phyloP scores from a whole-genome alignment of 2,797 vertebrate genomes.

The Enteromius mattozi region DNA sequence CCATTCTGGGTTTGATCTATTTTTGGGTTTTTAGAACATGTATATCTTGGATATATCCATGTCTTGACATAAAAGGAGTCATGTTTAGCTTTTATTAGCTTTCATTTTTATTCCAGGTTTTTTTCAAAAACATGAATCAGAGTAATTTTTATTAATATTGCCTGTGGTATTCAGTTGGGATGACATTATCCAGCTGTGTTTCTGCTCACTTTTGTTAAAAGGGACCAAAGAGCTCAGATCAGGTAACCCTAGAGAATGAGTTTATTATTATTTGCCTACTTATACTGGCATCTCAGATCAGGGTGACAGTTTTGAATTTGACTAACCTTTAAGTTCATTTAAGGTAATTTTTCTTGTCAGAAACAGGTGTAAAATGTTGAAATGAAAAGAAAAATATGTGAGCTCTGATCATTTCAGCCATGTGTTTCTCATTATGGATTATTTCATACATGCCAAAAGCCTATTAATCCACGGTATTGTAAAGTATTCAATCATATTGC shows the following conservation, averaged over 20 bases:
- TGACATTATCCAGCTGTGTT: slow-evolving; percentile 52
- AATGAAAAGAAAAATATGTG: not conserved
- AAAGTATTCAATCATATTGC: slow-evolving; percentile 41
- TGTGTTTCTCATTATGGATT: slow-evolving; percentile 50
- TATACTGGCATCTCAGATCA: slow-evolving; percentile 59
- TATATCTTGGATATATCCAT: slow-evolving; percentile 19
- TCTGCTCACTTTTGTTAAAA: slow-evolving; percentile 25
- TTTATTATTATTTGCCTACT: slow-evolving; percentile 69
- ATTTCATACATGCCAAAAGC: slow-evolving; percentile 22
- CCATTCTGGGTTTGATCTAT: slow-evolving; percentile 16
- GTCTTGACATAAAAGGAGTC: slow-evolving; percentile 22
- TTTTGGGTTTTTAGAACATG: not conserved
- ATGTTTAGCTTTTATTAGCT: slow-evolving; percentile 25
- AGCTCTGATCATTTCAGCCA: slow-evolving; percentile 8
- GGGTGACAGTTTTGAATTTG: slow-evolving; percentile 19
- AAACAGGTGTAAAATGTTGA: slow-evolving; percentile 52
- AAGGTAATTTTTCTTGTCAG: slow-evolving; percentile 17
- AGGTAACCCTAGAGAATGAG: slow-evolving; percentile 55
- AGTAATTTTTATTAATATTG: slow-evolving; percentile 15
- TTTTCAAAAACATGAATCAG: slow-evolving; percentile 28
- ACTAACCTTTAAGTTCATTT: slow-evolving; percentile 43
- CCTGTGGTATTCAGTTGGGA: slow-evolving; percentile 29
- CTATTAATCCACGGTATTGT: slow-evolving; percentile 30
- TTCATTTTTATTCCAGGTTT: slow-evolving; percentile 12
- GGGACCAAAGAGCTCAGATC: slow-evolving; percentile 33